Conservation (phyloP, 2,888 invertebrate species). For the Odontothrips loti region DNA sequence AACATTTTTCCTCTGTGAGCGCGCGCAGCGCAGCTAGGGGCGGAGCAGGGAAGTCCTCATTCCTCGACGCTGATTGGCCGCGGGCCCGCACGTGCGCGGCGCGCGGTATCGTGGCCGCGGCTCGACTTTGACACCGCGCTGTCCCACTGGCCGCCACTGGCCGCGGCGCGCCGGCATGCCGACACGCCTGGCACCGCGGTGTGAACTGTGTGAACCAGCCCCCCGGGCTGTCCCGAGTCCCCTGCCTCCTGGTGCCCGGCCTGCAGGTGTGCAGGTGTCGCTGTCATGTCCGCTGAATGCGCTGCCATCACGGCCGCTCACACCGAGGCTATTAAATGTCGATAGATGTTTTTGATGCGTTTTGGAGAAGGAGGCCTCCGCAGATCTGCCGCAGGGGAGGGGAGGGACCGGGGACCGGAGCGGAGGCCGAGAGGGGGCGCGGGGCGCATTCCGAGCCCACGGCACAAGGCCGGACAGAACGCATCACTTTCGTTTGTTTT, state of each 20-base stretch:
- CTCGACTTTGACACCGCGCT: too few species aligned
- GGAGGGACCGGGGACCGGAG: background rate
- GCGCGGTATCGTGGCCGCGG: too few species aligned
- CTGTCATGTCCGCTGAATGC: too few species aligned
- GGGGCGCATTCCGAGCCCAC: background rate
- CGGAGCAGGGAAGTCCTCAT: background rate
- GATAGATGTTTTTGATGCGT: too few species aligned
- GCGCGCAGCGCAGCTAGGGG: background rate
- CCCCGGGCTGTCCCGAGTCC: background rate
- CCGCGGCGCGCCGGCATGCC: background rate
- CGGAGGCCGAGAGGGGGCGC: background rate
- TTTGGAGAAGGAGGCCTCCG: too few species aligned
- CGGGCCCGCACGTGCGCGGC: too few species aligned
- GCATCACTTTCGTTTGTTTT: slow-evolving; percentile 1
- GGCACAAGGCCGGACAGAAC: background rate
- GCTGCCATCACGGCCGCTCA: too few species aligned
- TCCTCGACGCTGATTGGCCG: too few species aligned
- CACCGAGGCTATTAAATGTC: too few species aligned
- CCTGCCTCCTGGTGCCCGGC: background rate
- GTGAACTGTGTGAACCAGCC: background rate
- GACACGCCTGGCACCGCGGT: background rate
- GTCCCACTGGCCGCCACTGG: background rate
- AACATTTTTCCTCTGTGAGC: too few species aligned
- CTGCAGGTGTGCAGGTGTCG: background rate
- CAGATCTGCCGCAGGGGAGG: too few species aligned